Percentiles rank a stretch among this genome's conserved stretches.
phyloP scores from a whole-genome alignment of 2,888 invertebrate genomes.

The Diaphora mendica region DNA sequence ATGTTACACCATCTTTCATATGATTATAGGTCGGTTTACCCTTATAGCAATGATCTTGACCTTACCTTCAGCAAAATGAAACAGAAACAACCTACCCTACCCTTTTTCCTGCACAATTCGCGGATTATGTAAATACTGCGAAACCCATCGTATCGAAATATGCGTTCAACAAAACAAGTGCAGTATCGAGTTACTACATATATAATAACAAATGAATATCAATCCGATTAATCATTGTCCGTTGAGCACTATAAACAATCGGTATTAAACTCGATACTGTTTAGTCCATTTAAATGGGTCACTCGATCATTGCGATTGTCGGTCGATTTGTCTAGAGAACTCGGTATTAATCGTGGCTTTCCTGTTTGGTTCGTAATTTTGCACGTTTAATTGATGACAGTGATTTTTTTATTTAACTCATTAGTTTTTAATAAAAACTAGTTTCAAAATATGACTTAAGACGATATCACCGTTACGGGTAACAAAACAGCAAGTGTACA shows the following conservation, averaged over 20 bases:
- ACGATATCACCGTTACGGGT: not conserved
- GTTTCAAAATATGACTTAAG: not conserved
- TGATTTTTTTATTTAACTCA: not conserved
- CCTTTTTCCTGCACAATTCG: not conserved
- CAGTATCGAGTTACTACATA: conserved; percentile 15
- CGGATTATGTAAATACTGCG: not conserved
- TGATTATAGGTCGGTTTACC: too few species aligned
- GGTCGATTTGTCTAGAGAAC: conserved; percentile 47
- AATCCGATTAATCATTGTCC: conserved; percentile 46
- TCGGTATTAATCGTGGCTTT: conserved; percentile 33
- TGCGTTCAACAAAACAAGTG: conserved; percentile 4
- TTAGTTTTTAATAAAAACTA: not conserved
- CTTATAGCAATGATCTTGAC: too few species aligned
- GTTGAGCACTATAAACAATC: conserved; percentile 48
- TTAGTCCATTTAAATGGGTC: conserved; percentile 52
- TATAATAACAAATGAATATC: conserved; percentile 31
- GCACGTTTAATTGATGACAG: not conserved
- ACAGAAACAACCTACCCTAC: not conserved
- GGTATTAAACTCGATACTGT: conserved; percentile 47
- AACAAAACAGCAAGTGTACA: too few species aligned
- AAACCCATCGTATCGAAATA: not conserved
- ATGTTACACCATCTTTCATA: too few species aligned
- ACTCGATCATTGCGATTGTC: conserved; percentile 51
- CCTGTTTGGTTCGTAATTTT: conserved; percentile 25
- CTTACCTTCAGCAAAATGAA: not conserved